Evolutionary conservation across 2,888 invertebrate species (phyloP).

Genomic region (Lathronympha strigana): DNA sequence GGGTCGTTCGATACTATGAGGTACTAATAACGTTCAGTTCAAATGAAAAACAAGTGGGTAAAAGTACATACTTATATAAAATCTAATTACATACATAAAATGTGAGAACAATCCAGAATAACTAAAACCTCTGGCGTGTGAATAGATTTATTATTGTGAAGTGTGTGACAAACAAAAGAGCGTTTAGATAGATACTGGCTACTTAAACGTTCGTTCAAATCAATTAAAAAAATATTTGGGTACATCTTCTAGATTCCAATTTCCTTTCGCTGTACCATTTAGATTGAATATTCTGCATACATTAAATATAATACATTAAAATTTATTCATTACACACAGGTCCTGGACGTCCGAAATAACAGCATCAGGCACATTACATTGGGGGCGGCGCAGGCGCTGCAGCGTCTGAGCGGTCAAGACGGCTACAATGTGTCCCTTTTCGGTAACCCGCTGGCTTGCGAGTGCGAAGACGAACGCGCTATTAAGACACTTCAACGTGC

Average conservation of each 20-base stretch:
- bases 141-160: too few relatives aligned
- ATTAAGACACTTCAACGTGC: conserved; percentile 1
- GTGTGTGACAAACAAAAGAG: too few relatives aligned
- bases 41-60: too few relatives aligned
- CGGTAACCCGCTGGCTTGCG: conserved; percentile 31
- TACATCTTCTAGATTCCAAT: background rate
- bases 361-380: conserved; percentile 7
- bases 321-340: conserved; percentile 4
- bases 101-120: too few relatives aligned
- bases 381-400: conserved; percentile 7
- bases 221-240: too few relatives aligned
- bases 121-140: too few relatives aligned
- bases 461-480: conserved; percentile 15
- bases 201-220: too few relatives aligned
- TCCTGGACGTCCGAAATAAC: conserved; percentile 27
- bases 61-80: too few relatives aligned
- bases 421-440: background rate
- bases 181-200: too few relatives aligned
- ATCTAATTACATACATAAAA: too few relatives aligned
- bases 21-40: too few relatives aligned
- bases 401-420: background rate
- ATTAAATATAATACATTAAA: background rate
- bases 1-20: too few relatives aligned
- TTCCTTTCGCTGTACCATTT: background rate
- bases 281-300: background rate